Percentiles rank a stretch among this genome's conserved stretches.
These are phyloP conservation scores for Drosophila pachea DNA, from an alignment of 1,140 invertebrate genomes.

Conservation along the genomic window DNA sequence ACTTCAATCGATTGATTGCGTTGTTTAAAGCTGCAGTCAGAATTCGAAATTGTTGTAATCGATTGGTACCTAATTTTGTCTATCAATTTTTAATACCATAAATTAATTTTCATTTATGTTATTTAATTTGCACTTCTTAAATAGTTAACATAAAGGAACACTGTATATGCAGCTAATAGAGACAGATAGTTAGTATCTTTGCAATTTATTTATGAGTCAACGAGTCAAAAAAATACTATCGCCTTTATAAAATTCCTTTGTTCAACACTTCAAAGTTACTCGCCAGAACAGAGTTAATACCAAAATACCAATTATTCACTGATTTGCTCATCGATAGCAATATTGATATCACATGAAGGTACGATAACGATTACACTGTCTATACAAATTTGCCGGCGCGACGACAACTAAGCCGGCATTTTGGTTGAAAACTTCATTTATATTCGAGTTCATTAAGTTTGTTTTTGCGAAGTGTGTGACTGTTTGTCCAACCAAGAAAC, in stretches of 20 bases:
- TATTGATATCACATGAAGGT: not conserved
- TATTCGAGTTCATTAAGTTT: slow-evolving; percentile 11
- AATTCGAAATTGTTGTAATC: too few species aligned
- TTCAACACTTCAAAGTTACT: not conserved
- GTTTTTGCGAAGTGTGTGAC: slow-evolving; percentile 12
- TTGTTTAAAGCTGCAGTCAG: not conserved
- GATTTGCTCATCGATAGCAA: not conserved
- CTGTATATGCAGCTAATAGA: too few species aligned
- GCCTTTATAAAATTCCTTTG: too few species aligned
- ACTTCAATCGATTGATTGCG: not conserved
- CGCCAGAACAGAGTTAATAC: not conserved
- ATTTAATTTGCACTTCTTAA: too few species aligned
- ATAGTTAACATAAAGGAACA: too few species aligned
- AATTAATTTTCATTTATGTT: too few species aligned
- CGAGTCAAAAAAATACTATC: too few species aligned
- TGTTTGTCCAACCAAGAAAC: slow-evolving; percentile 17
- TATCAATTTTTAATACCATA: too few species aligned
- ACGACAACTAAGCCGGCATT: slow-evolving; percentile 34
- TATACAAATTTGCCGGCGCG: slow-evolving; percentile 52
- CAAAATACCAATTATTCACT: not conserved
- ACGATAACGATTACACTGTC: slow-evolving; percentile 24
- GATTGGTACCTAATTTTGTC: too few species aligned
- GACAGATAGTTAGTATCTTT: too few species aligned
- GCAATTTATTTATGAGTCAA: too few species aligned
- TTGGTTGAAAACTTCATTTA: slow-evolving; percentile 18